These are phyloP conservation scores for Pyrrhosoma nymphula DNA, from an alignment of 2,888 invertebrate genomes.

Conservation along the genomic window DNA sequence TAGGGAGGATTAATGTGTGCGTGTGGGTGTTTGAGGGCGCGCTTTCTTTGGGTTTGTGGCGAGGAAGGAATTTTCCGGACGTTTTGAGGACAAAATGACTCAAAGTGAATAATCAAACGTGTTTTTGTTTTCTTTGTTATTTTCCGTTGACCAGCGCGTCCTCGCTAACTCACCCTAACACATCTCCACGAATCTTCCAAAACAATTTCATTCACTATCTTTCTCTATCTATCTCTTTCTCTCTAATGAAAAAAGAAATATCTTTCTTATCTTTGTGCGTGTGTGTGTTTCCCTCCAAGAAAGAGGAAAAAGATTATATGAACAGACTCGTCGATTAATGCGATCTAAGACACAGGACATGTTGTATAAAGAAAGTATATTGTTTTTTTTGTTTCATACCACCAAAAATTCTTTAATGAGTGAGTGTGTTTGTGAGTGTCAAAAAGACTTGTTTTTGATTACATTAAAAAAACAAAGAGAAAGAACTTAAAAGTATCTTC, in stretches of 20 bases:
- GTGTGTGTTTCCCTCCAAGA: neutral
- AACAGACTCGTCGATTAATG: conserved; percentile 4
- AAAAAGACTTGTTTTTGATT: conserved; percentile 54
- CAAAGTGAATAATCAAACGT: conserved; percentile 4
- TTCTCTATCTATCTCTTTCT: conserved; percentile 35
- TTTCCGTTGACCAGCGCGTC: conserved; percentile 11
- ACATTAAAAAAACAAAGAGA: conserved; percentile 44
- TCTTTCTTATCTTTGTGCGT: conserved; percentile 55
- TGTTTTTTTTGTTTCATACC: conserved; percentile 39
- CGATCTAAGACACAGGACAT: conserved; percentile 42
- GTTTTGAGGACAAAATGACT: conserved; percentile 22
- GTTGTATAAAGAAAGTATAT: conserved; percentile 24
- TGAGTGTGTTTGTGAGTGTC: conserved; percentile 64
- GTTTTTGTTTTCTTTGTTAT: conserved; percentile 5
- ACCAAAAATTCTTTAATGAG: conserved; percentile 44
- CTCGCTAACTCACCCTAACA: neutral
- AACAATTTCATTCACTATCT: conserved; percentile 44
- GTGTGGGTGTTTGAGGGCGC: neutral
- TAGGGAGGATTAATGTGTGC: neutral
- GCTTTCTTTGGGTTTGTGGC: neutral
- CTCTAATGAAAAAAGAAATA: conserved; percentile 34
- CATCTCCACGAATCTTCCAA: conserved; percentile 19
- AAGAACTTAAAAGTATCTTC: conserved; percentile 51
- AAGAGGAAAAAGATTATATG: neutral
- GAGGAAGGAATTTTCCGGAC: neutral